These are phyloP conservation scores for Larimichthys polyactis DNA, from an alignment of 2,113 vertebrate species.

Conservation along the genomic window DNA sequence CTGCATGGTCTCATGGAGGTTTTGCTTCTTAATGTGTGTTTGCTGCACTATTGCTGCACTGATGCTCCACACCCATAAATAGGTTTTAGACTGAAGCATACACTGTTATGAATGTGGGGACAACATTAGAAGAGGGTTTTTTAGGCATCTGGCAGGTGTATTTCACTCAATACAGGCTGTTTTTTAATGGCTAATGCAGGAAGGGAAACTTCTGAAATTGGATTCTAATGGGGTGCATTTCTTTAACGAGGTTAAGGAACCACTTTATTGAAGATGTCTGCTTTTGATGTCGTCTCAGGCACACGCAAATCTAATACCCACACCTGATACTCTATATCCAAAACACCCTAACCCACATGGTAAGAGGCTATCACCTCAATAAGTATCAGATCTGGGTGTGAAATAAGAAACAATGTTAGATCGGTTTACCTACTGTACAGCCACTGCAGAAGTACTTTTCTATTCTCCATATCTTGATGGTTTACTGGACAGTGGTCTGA, in stretches of 20 bases:
- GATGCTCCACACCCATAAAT: conserved; percentile 2
- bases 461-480: background rate
- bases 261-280: background rate
- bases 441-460: background rate
- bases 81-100: background rate
- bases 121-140: background rate
- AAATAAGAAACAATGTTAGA: conserved; percentile 2
- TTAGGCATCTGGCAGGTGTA: background rate
- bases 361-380: background rate
- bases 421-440: background rate
- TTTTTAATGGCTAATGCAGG: background rate
- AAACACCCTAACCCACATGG: background rate
- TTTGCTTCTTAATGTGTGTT: background rate
- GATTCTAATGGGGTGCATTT: conserved; percentile 9
- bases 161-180: background rate
- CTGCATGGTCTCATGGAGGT: background rate
- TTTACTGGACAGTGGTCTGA: background rate
- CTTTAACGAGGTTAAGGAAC: background rate
- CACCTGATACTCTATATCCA: background rate
- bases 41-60: conserved; percentile 26
- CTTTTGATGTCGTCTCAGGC: background rate
- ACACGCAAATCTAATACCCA: background rate
- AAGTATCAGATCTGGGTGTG: background rate
- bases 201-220: background rate
- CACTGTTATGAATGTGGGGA: background rate